Evolutionary conservation across 2,888 invertebrate genomes (phyloP), one percentile per base, ranked within the genome.

Genomic region (Ganaspis brasiliensis): DNA sequence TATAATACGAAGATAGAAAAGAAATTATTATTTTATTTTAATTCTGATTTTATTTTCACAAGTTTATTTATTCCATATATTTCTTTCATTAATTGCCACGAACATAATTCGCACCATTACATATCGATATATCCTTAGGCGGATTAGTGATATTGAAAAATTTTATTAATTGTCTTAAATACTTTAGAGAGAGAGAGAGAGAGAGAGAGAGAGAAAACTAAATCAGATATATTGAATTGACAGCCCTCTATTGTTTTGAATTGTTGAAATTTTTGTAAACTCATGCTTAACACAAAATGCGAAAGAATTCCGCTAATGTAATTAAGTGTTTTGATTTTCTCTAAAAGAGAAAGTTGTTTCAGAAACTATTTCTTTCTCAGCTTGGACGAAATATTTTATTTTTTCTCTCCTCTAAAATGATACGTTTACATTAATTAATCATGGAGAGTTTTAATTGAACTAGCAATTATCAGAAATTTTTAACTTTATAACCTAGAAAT

Each of bases 371-470:
- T 35, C 61, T 61, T 61, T 37, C 61, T 61, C 16, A 35, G 35
- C 26, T 37, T 12, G 16, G 19, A 35, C 37, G 61, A 61, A 61
- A 61, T 61, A 59, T 59, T 2, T 59, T 35, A 56, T 37, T 35
- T 61, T 61, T 61, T 37, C 8, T 26, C 9, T 37, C 16, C 10
- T 19, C 19, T 9, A 61, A 37, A 59, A 61, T 61, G 6, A 61
- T 61, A 61, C 37, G 61, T 61, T 61, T 61, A 37, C 35, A 61
- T 37, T 21, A 61, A 61, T 61, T 61, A 61, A 61, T 37, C 61
- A 61, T 35, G 61, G 16, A 61, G 37, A 61, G 35, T 16, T 37
- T 61, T 21, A 37, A 61, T 61, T 21, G 19, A 61, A 19, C 37
- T 61, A 19, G 35, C 12, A 61, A 37, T 61, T 61, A 37, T 37